A percentile compares a stretch with the other conserved stretches of the same genome.
Conservation (phyloP, 2,888 invertebrate genomes). For the Tachystola acroxantha region DNA sequence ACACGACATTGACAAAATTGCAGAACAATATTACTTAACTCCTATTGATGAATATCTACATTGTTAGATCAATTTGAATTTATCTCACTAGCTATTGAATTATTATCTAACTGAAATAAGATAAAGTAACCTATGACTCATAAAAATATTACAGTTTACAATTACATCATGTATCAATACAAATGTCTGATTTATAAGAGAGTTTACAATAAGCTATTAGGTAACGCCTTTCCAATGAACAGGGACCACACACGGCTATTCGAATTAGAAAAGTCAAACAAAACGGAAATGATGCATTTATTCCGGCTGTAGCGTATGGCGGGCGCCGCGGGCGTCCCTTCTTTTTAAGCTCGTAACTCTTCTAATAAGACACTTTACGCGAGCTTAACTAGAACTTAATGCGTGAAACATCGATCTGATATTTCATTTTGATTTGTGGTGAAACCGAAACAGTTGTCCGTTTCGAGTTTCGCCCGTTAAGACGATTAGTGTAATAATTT, state of each 20-base stretch:
- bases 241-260: slow-evolving; percentile 65
- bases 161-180: slow-evolving; percentile 18
- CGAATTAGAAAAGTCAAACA: slow-evolving; percentile 65
- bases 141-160: slow-evolving; percentile 6
- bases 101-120: slow-evolving; percentile 3
- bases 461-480: slow-evolving; percentile 42
- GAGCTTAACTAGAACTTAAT: slow-evolving; percentile 61
- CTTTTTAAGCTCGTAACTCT: slow-evolving; percentile 65
- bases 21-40: slow-evolving; percentile 5
- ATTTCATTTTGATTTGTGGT: slow-evolving; percentile 67
- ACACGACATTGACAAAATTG: slow-evolving; percentile 7
- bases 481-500: slow-evolving; percentile 51
- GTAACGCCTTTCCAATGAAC: slow-evolving; percentile 48
- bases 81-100: slow-evolving; percentile 1
- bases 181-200: slow-evolving; percentile 46
- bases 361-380: slow-evolving; percentile 67
- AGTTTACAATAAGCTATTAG: slow-evolving; percentile 40
- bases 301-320: slow-evolving; percentile 50
- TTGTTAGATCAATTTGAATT: slow-evolving; percentile 1
- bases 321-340: slow-evolving; percentile 64
- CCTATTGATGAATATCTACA: neutral
- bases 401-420: slow-evolving; percentile 55
- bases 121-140: neutral
- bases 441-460: slow-evolving; percentile 48
- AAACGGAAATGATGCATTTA: slow-evolving; percentile 70